Base-by-base conservation (phyloP, 2,113 vertebrate species). In the Petrocephalus microphthalmus region DNA sequence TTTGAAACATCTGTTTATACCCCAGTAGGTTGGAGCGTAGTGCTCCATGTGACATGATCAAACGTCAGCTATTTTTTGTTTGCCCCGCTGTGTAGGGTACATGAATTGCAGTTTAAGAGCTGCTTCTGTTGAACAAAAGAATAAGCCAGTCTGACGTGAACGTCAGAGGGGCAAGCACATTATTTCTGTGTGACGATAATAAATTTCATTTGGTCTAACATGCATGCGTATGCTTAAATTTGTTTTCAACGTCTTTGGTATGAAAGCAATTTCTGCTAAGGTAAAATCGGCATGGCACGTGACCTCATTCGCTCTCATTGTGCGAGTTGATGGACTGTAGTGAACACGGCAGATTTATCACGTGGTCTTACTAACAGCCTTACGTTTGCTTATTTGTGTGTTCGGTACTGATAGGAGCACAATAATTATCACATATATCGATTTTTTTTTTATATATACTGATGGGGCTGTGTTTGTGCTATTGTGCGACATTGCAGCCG, bases 221-320 rank as follows among this genome's bases (percentile, higher is more conserved):
- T 78, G 71, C 71, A 78, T 78, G 71, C 71, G 33, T 78, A 4
- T 78, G 71, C 33, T 78, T 78, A 78, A 78, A 78, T 78, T 42
- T 78, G 33, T 78, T 33, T 37, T 78, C 29, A 19, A 15, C 29
- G 42, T 37, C 15, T 78, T 67, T 67, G n/a, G 60, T 7, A 29
- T 67, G 60, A 67, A 67, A 13, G 60, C 60, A 67, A 67, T 67
- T 78, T 78, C 71, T 78, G 71, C 71, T 42, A 78, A 78, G 71
- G 33, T 37, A 78, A 78, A 78, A 78, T 78, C 19, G 42, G 71
- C 71, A 78, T 78, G 42, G 3, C 42, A 78, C 37, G 33, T 42
- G 33, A 42, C 71, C 71, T 78, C 7, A 10, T 67, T 78, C 33
- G 17, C 71, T 78, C 7, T 78, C 71, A 42, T 7, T 78, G 33